A percentile compares a stretch with the other conserved stretches of the same genome.
These are phyloP conservation scores for Cherax quadricarinatus DNA, from an alignment of 1,140 invertebrate species.

Conservation along the genomic window DNA sequence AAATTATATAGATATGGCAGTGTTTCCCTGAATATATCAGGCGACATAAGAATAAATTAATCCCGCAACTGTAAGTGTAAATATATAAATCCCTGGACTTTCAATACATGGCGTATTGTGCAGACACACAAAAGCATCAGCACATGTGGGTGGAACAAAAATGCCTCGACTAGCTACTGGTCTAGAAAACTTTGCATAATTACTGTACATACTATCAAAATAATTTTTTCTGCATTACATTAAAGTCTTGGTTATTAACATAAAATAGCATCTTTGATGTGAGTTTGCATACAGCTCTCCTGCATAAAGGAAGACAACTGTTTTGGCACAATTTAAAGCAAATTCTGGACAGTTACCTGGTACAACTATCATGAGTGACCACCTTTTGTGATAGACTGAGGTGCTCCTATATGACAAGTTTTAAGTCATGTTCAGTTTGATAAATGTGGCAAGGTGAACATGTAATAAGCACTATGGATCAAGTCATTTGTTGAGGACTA, in stretches of 20 bases:
- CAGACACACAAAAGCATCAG: neutral
- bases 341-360: conserved; percentile 9
- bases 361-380: conserved; percentile 8
- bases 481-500: neutral
- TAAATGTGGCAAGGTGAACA: neutral
- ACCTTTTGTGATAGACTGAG: neutral
- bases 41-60: neutral
- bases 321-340: conserved; percentile 47
- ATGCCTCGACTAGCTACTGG: neutral
- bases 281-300: conserved; percentile 20
- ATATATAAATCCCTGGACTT: neutral
- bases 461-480: neutral
- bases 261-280: conserved; percentile 1
- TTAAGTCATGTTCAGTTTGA: conserved; percentile 3
- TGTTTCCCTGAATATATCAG: conserved; percentile 29
- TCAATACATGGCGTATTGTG: neutral
- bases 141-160: neutral
- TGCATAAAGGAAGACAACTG: conserved; percentile 45
- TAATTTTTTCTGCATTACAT: neutral
- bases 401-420: neutral
- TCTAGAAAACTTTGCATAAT: neutral
- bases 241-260: neutral
- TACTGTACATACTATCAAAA: neutral
- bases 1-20: conserved; percentile 32
- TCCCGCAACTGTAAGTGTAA: neutral